Evolutionary conservation across 2,888 invertebrate genomes (phyloP), one percentile per base, ranked within the genome.

Genomic region (Norana najaformis): DNA sequence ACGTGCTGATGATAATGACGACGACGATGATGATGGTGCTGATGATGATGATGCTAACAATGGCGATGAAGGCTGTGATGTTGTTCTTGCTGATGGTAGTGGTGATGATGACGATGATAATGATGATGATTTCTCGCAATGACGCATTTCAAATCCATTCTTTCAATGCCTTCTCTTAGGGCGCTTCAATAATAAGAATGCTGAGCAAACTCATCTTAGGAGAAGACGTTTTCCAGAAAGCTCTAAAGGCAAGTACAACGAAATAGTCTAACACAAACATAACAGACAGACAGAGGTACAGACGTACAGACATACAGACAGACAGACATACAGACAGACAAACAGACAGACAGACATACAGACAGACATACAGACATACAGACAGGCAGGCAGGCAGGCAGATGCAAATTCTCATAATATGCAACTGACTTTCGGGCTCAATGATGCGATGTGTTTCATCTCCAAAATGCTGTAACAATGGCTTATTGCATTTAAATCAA

Each of bases 71-170:
- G 83, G 6, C 13, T 16, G 82, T 89, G 83, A 69, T 89, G 82
- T 35, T 89, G 89, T 39, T 89, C 41, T 39, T 89, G 89, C 20
- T 69, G 90, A 85, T 90, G 41, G 83, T 88, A 88, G 39, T 90
- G 90, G 34, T 88, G 90, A 41, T 85, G 90, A 83, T 83, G 34
- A 83, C 11, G 85, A 36, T 85, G 85, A 85, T 30, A 14, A 30
- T 39, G 88, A 88, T 88, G 90, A 53, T 30, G 83, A 83, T 83
- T 69, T 69, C n/a, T 69, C 69, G 69, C 38, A 34, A 83, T 89
- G 83, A 69, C 14, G 83, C 30, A 82, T 89, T 38, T 14, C 34
- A 34, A 89, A 8, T 3, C 30, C 35, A 36, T 18, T 83, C 34
- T 6, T 83, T 34, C 36, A 34, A 34, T 20, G 2, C 83, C 36